Conservation (phyloP, 30 jellyfish, hydroid and myxozoan species). For the Pelagia noctiluca region DNA sequence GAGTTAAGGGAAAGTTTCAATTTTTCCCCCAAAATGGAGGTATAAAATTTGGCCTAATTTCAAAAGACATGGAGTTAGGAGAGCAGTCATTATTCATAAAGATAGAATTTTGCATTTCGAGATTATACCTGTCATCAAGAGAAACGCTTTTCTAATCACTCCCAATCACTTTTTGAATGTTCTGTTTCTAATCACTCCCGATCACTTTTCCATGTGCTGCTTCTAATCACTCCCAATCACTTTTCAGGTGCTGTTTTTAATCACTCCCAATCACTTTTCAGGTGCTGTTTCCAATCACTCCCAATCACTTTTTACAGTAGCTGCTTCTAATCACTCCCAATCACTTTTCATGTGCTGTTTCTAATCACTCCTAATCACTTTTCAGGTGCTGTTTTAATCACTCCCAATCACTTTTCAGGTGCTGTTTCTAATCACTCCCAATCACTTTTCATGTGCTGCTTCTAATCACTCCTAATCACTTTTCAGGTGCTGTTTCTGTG, state of each 20-base stretch:
- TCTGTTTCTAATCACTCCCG: too few relatives aligned
- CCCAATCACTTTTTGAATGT: neutral
- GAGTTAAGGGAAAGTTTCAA: too few relatives aligned
- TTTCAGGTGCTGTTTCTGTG: slow-evolving; percentile 77
- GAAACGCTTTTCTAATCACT: neutral
- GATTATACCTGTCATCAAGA: too few relatives aligned
- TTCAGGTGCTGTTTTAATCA: slow-evolving; percentile 44
- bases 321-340: neutral
- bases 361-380: too few relatives aligned
- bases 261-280: too few relatives aligned
- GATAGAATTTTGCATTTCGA: too few relatives aligned
- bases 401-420: neutral
- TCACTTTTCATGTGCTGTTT: neutral
- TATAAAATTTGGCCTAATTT: too few relatives aligned
- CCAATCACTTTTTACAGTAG: neutral
- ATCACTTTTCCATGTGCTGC: neutral
- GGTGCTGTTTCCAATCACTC: slow-evolving; percentile 60
- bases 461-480: too few relatives aligned
- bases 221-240: neutral
- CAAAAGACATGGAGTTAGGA: too few relatives aligned
- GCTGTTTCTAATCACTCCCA: neutral
- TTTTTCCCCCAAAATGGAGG: too few relatives aligned
- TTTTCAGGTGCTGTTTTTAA: too few relatives aligned
- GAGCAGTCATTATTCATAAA: too few relatives aligned
- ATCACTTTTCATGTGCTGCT: neutral